Evolutionary conservation across 1,140 invertebrate genomes (phyloP).

Genomic region (Drosophila cardini): DNA sequence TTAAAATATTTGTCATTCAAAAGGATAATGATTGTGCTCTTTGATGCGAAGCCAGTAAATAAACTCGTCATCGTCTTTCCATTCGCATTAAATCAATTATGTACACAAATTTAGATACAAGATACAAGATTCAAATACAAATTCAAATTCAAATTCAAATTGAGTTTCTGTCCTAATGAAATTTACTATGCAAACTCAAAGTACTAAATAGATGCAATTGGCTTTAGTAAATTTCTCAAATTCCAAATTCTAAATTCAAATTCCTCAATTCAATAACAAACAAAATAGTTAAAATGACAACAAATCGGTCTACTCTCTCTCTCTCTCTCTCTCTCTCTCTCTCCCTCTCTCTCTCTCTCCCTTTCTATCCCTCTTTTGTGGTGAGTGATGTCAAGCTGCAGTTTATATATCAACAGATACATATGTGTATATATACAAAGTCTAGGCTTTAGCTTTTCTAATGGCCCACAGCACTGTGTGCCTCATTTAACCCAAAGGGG

Average conservation of each 20-base stretch:
- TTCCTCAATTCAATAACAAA: slow-evolving; percentile 12
- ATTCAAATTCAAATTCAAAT: slow-evolving; percentile 3
- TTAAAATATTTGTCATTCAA: slow-evolving; percentile 24
- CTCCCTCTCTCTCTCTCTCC: too few relatives aligned
- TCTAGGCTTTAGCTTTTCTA: slow-evolving; percentile 17
- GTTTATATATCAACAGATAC: not conserved
- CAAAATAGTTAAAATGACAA: slow-evolving; percentile 8
- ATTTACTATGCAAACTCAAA: slow-evolving; percentile 12
- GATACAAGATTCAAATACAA: not conserved
- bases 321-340: too few relatives aligned
- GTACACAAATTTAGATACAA: slow-evolving; percentile 13
- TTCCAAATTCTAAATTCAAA: slow-evolving; percentile 2
- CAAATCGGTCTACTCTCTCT: not conserved
- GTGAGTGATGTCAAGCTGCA: slow-evolving; percentile 4
- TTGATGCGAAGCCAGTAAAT: not conserved
- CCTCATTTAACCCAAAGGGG: slow-evolving; percentile 34
- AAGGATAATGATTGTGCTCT: not conserved
- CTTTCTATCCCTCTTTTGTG: too few relatives aligned
- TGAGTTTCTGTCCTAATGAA: slow-evolving; percentile 25
- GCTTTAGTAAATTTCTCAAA: slow-evolving; percentile 8
- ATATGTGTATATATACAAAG: slow-evolving; percentile 1
- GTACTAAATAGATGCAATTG: slow-evolving; percentile 15
- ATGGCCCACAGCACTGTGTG: slow-evolving; percentile 37
- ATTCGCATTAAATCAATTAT: slow-evolving; percentile 16
- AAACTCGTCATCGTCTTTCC: not conserved